Percentiles rank a stretch among this genome's conserved stretches.
phyloP scores from a whole-genome alignment of 2,888 invertebrate genomes.

The Tholera decimalis region DNA sequence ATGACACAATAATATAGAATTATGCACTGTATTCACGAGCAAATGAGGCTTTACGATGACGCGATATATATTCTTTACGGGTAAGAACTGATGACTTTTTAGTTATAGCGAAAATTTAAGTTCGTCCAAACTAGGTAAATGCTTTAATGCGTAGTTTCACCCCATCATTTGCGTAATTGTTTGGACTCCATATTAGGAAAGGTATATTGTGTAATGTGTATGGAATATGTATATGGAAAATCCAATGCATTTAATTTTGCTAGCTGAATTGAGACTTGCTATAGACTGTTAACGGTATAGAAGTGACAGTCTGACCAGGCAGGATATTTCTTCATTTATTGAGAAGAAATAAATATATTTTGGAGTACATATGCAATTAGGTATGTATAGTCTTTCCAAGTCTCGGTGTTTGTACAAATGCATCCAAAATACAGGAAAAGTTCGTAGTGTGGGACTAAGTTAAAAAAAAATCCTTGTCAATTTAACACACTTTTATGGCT shows the following conservation, averaged over 20 bases:
- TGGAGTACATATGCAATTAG: not conserved
- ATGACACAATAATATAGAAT: constrained; percentile 12
- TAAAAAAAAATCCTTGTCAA: too few relatives aligned
- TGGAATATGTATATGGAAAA: not conserved
- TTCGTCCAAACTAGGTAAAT: constrained; percentile 14
- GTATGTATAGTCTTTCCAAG: too few relatives aligned
- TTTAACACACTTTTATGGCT: too few relatives aligned
- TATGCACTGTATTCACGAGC: constrained; percentile 9
- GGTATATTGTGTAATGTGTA: not conserved
- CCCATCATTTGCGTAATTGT: not conserved
- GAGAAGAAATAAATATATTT: not conserved
- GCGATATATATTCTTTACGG: constrained; percentile 18
- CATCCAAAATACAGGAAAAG: too few relatives aligned
- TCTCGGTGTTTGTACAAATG: too few relatives aligned
- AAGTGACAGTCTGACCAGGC: not conserved
- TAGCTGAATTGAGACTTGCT: not conserved
- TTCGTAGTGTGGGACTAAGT: too few relatives aligned
- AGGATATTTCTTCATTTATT: not conserved
- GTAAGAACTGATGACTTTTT: constrained; percentile 20
- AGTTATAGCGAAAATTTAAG: constrained; percentile 30
- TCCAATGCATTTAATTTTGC: not conserved
- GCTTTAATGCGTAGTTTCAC: constrained; percentile 6
- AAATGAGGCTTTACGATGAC: constrained; percentile 23
- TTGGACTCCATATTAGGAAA: constrained; percentile 1
- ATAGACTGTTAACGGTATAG: not conserved